Base-by-base conservation (phyloP, 2,888 invertebrate genomes). In the Leptopilina drosophilae region DNA sequence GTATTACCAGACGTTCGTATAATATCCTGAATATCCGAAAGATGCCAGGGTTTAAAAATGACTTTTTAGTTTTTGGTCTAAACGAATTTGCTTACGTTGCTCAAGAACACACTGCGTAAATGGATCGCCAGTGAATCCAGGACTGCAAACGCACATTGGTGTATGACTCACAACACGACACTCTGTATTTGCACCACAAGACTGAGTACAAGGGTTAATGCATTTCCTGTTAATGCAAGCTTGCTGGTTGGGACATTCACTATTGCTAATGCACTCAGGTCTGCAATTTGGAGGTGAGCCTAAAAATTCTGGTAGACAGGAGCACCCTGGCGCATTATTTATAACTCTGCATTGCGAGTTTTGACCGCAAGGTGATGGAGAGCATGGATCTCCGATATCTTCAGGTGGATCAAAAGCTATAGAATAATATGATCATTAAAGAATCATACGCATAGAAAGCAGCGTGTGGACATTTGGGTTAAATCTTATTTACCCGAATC, bases 261-360 rank as follows among this genome's bases (percentile, higher is more conserved):
- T 88, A 81, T 92, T 93, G 77, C 89, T 89, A 67, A 91, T 84
- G 81, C 92, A 93, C 82, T 92, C 92, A 12, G 92, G 92, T 87
- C 92, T 89, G 85, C 93, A 93, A 82, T 92, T 93, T 53, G 93
- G 93, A 26, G 93, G 93, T 42, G 89, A 84, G 56, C 93, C 93
- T n/a, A 91, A 87, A 81, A 91, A 93, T 82, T 91, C 91, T 20
- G 91, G 87, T 42, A 92, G 86, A 87, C 94, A 94, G 26, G 93
- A 92, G 84, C 94, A 94, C 15, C 93, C 93, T 1, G 94, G 93
- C n/a, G 91, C 89, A 84, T 93, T 93, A 64, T 92, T 92, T 20
- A 92, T 85, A 12, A 89, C 90, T 89, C 89, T 89, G 82, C 93
- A 93, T 85, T 92, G 89, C 3, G 94, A 88, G 81, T 93, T 92